A percentile compares a stretch with the other conserved stretches of the same genome.
phyloP scores from a whole-genome alignment of 2,797 vertebrate genomes.

The Brachyalestes nurse region DNA sequence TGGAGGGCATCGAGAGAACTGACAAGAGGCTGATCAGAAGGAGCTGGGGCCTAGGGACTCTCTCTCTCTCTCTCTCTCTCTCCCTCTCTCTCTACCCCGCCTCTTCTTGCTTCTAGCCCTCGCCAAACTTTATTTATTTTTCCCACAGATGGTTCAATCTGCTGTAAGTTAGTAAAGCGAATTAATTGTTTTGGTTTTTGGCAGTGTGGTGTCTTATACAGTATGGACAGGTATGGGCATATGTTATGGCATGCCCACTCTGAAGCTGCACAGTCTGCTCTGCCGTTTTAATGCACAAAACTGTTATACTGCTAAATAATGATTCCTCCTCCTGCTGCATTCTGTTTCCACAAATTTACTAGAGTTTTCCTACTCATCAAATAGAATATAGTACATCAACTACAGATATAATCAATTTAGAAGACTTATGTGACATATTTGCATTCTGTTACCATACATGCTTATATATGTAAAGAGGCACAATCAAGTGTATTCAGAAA shows the following conservation, averaged over 20 bases:
- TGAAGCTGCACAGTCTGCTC: conserved; percentile 48
- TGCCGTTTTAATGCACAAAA: conserved; percentile 4
- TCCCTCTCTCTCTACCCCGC: neutral
- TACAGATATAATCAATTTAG: neutral
- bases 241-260: conserved; percentile 46
- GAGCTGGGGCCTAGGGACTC: conserved; percentile 58
- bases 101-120: neutral
- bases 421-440: neutral
- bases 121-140: conserved; percentile 44
- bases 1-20: conserved; percentile 64
- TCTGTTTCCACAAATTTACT: neutral
- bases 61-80: neutral
- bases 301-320: neutral
- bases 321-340: neutral
- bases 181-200: conserved; percentile 48
- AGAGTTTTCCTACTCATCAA: neutral
- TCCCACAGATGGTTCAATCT: conserved; percentile 51
- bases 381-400: too few relatives aligned
- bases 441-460: too few relatives aligned
- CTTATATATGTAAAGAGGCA: too few relatives aligned
- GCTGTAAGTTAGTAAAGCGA: conserved; percentile 50
- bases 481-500: too few relatives aligned
- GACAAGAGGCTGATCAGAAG: conserved; percentile 39
- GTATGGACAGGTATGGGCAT: conserved; percentile 41
- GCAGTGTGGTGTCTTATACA: conserved; percentile 34